These are phyloP conservation scores for Dryas iulia DNA, from an alignment of 1,140 invertebrate genomes.

Conservation along the genomic window DNA sequence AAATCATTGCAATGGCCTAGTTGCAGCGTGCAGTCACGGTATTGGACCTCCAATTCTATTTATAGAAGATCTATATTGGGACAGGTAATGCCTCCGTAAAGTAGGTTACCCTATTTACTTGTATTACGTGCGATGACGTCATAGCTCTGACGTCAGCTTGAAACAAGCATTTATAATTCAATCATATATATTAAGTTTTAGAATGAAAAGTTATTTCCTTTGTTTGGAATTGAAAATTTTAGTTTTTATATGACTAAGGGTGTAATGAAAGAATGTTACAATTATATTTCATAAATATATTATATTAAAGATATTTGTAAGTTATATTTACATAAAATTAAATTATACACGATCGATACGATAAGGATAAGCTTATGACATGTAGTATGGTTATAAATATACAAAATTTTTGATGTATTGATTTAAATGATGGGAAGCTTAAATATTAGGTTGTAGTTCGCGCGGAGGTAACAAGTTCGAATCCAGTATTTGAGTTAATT, in stretches of 20 bases:
- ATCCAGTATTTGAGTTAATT: neutral
- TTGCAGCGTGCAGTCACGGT: conserved; percentile 68
- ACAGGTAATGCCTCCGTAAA: conserved; percentile 75
- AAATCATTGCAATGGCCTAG: conserved; percentile 74
- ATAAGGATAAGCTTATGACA: neutral
- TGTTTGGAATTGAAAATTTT: neutral
- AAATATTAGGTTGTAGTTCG: neutral
- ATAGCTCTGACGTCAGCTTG: conserved; percentile 60
- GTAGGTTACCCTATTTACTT: conserved; percentile 73
- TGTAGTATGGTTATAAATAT: neutral
- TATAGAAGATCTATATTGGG: conserved; percentile 77
- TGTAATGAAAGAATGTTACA: neutral
- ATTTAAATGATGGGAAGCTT: too few relatives aligned
- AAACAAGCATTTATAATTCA: conserved; percentile 26
- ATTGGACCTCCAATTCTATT: conserved; percentile 61
- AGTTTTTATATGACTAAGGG: neutral
- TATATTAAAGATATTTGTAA: neutral
- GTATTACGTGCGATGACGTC: conserved; percentile 59
- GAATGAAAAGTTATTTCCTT: neutral
- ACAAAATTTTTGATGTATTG: neutral
- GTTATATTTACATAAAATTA: neutral
- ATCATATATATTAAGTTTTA: neutral
- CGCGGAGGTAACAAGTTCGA: neutral
- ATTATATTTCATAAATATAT: neutral
- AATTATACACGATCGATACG: neutral